Percentiles rank a stretch among this genome's conserved stretches.
Conservation (phyloP, 1,140 invertebrate genomes). For the Sminthurinus signatus region DNA sequence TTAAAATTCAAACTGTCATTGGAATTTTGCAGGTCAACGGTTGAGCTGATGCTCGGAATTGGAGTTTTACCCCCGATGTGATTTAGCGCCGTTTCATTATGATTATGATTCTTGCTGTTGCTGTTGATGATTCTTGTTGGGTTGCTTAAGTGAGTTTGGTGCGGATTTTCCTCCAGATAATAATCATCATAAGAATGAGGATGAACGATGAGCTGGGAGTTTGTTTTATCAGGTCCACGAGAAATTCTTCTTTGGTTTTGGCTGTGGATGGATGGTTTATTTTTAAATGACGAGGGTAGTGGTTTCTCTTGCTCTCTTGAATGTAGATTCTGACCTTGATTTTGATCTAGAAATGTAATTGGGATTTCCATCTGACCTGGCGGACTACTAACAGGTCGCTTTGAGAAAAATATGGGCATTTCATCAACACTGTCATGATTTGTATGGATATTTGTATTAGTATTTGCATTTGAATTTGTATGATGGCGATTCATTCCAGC, state of each 20-base stretch:
- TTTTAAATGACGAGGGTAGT: not conserved
- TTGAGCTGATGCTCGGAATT: slow-evolving; percentile 14
- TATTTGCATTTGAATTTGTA: not conserved
- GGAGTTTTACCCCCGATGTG: too few relatives aligned
- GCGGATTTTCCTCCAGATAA: not conserved
- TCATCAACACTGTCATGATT: slow-evolving; percentile 6
- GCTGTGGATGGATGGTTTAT: not conserved
- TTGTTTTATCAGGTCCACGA: too few relatives aligned
- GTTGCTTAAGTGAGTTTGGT: too few relatives aligned
- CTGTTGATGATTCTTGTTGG: too few relatives aligned
- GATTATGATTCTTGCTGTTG: too few relatives aligned
- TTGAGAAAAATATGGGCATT: slow-evolving; percentile 17
- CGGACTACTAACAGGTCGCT: not conserved
- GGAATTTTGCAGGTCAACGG: not conserved
- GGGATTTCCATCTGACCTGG: too few relatives aligned
- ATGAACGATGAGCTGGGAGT: not conserved
- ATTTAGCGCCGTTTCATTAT: too few relatives aligned
- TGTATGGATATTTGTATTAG: not conserved
- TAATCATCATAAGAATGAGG: too few relatives aligned
- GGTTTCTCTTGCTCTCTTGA: not conserved
- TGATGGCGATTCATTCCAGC: not conserved
- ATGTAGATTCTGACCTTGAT: not conserved
- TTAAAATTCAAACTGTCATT: slow-evolving; percentile 1
- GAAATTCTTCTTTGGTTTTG: not conserved
- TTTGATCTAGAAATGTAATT: too few relatives aligned